These are phyloP conservation scores for Nysson spinosus DNA, from an alignment of 2,888 invertebrate genomes.

Conservation along the genomic window DNA sequence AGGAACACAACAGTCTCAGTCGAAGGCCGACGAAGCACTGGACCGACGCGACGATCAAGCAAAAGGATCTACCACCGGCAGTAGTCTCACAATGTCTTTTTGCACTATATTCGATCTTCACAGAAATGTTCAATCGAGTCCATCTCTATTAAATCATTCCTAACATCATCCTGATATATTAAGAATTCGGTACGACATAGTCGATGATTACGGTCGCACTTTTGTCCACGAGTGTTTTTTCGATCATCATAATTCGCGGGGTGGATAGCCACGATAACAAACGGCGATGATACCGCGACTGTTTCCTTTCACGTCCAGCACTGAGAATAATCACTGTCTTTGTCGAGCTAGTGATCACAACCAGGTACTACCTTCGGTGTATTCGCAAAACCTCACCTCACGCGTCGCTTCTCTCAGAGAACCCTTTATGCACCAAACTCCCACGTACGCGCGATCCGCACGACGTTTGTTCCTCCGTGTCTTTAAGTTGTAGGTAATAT, in stretches of 20 bases:
- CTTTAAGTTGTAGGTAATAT: conserved; percentile 36
- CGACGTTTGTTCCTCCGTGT: conserved; percentile 45
- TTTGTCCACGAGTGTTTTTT: conserved; percentile 47
- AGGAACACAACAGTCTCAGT: conserved; percentile 53
- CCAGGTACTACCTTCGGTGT: conserved; percentile 11
- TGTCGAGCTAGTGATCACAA: conserved; percentile 12
- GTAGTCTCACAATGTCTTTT: conserved; percentile 39
- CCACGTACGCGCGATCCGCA: conserved; percentile 42
- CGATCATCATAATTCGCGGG: conserved; percentile 25
- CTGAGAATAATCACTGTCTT: conserved; percentile 35
- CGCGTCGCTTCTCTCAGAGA: conserved; percentile 19
- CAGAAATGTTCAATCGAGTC: conserved; percentile 29
- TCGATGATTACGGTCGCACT: conserved; percentile 36
- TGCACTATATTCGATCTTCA: conserved; percentile 27
- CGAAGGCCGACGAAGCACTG: conserved; percentile 49
- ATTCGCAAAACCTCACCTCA: conserved; percentile 4
- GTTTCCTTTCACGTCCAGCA: conserved; percentile 20
- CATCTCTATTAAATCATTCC: conserved; percentile 28
- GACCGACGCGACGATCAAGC: conserved; percentile 39
- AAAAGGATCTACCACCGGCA: conserved; percentile 31
- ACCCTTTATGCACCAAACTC: conserved; percentile 42
- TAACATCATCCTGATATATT: conserved; percentile 13
- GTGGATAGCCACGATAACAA: conserved; percentile 8
- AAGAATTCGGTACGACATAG: conserved; percentile 1
- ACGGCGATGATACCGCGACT: conserved; percentile 12